Percentiles rank a stretch among this genome's conserved stretches.
phyloP scores from a whole-genome alignment of 2,888 invertebrate species.

The Kuschelorhynchus macadamiae region DNA sequence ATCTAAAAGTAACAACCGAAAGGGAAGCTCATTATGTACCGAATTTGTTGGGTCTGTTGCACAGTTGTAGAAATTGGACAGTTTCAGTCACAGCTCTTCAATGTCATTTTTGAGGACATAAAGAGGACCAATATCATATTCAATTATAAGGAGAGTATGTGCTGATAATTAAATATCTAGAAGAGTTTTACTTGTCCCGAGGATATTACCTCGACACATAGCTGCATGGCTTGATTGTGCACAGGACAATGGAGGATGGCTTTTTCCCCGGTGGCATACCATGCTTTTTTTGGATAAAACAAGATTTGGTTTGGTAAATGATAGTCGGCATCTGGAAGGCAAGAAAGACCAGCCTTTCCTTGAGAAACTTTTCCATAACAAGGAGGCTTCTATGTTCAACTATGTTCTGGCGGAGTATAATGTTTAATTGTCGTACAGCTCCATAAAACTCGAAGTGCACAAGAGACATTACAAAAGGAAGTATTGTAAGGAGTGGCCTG shows the following conservation, averaged over 20 bases:
- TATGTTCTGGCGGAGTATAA: not conserved
- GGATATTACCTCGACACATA: not conserved
- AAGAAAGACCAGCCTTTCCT: not conserved
- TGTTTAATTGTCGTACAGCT: not conserved
- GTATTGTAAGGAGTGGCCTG: constrained; percentile 1
- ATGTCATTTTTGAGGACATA: not conserved
- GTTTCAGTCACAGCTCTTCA: constrained; percentile 1
- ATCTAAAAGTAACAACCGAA: not conserved
- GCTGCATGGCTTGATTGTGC: too few species aligned
- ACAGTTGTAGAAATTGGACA: constrained; percentile 3
- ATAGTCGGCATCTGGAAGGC: too few species aligned
- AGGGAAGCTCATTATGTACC: constrained; percentile 8
- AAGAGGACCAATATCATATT: constrained; percentile 6
- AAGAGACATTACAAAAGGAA: not conserved
- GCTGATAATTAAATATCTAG: not conserved
- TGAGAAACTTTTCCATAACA: not conserved
- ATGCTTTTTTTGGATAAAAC: too few species aligned
- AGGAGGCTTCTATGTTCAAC: not conserved
- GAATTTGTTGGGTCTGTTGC: constrained; percentile 5
- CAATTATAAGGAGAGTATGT: not conserved
- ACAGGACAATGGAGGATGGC: too few species aligned
- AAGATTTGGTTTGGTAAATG: too few species aligned
- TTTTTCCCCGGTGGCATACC: too few species aligned
- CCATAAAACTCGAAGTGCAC: not conserved
- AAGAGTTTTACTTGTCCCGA: not conserved